A percentile compares a stretch with the other conserved stretches of the same genome.
These are phyloP conservation scores for Pogona vitticeps DNA, from an alignment of 2,113 vertebrate species.

Conservation along the genomic window DNA sequence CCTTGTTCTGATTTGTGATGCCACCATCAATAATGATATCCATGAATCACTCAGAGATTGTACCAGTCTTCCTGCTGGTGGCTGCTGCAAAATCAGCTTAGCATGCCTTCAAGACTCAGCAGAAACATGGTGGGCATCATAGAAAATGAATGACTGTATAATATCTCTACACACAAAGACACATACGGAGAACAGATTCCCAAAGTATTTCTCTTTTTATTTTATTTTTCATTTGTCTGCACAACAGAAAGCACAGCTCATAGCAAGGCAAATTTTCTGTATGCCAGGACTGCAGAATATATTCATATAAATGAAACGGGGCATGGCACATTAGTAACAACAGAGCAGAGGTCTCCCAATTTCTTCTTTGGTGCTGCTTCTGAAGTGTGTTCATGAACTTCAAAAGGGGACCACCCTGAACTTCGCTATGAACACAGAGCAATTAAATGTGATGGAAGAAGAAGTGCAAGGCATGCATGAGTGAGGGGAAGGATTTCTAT, in stretches of 20 bases:
- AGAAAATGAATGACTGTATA: background rate
- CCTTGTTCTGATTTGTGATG: background rate
- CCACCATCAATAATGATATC: background rate
- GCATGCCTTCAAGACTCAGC: background rate
- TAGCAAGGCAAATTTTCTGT: background rate
- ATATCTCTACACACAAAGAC: background rate
- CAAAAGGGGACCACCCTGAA: too few species aligned
- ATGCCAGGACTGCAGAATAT: background rate
- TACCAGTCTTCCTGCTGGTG: background rate
- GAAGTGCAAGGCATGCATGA: too few species aligned
- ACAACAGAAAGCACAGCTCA: background rate
- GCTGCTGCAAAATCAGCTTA: background rate
- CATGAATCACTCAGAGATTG: background rate
- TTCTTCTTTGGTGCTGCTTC: background rate
- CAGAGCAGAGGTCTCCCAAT: background rate
- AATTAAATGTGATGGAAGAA: too few species aligned
- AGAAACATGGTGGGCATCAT: background rate
- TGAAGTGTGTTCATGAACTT: background rate
- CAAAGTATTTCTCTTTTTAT: background rate
- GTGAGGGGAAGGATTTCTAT: too few species aligned
- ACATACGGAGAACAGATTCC: background rate
- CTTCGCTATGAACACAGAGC: too few species aligned
- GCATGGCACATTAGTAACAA: background rate
- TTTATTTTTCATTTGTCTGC: background rate
- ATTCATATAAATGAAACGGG: background rate